Percentiles rank a stretch among this genome's conserved stretches.
Evolutionary conservation across 2,888 invertebrate genomes (phyloP).

Genomic region (Tetragnatha montana): DNA sequence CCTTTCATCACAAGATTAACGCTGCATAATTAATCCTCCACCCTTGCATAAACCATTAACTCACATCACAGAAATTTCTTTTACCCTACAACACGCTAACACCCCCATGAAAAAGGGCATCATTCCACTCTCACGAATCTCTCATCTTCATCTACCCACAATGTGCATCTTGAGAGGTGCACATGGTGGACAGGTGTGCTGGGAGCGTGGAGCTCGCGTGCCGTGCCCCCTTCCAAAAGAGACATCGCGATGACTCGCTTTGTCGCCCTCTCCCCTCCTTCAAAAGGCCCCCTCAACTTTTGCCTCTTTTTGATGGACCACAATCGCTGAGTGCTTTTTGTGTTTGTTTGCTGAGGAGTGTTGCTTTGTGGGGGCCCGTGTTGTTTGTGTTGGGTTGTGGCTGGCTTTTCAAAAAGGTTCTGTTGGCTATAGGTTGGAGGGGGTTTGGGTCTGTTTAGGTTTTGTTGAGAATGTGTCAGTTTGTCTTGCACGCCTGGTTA

Average conservation of each 20-base stretch:
- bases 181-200: conserved; percentile 66
- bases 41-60: too few species aligned
- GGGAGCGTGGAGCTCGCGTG: conserved; percentile 42
- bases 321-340: conserved; percentile 9
- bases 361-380: background rate
- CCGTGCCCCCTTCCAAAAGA: conserved; percentile 37
- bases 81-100: too few species aligned
- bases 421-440: too few species aligned
- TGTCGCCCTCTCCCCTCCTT: conserved; percentile 18
- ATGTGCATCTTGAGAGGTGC: conserved; percentile 22
- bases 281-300: conserved; percentile 10
- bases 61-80: too few species aligned
- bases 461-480: too few species aligned
- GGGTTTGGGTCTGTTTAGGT: too few species aligned
- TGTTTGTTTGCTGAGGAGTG: background rate
- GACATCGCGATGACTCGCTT: conserved; percentile 28
- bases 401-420: too few species aligned
- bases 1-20: too few species aligned
- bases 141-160: background rate
- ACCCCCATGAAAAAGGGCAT: too few species aligned
- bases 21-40: too few species aligned
- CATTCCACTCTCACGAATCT: too few species aligned
- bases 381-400: background rate
- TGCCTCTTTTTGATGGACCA: conserved; percentile 12
- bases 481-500: too few species aligned